phyloP scores from a whole-genome alignment of 2,113 vertebrate genomes.

The Delphinus delphis region DNA sequence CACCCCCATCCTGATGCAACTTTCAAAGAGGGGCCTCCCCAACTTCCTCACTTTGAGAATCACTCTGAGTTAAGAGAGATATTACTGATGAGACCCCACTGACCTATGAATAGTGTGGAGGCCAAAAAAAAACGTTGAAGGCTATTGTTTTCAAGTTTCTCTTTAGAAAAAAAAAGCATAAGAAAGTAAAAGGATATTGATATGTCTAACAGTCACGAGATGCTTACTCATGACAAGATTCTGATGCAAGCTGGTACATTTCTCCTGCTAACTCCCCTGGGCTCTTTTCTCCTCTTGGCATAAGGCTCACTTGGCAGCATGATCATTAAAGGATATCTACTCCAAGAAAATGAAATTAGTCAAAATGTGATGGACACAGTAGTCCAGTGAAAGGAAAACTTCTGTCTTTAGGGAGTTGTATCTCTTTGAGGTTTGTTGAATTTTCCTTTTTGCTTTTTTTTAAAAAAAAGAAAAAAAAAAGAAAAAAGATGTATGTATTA shows the following conservation, averaged over 20 bases:
- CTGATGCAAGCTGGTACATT: fast-evolving
- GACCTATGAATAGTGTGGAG: neutral
- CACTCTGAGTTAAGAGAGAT: fast-evolving
- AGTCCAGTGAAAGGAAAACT: neutral
- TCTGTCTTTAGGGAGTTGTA: neutral
- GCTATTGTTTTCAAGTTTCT: neutral
- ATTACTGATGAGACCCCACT: fast-evolving
- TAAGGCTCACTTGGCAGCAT: neutral
- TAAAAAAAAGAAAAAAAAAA: too few relatives aligned
- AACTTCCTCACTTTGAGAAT: neutral
- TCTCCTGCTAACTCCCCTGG: neutral
- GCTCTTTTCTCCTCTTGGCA: neutral
- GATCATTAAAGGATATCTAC: neutral
- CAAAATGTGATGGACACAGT: neutral
- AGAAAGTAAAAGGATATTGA: neutral
- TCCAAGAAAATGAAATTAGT: neutral
- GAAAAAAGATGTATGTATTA: too few relatives aligned
- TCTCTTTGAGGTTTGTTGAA: neutral
- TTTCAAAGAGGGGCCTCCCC: neutral
- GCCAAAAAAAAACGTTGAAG: neutral
- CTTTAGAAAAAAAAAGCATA: neutral
- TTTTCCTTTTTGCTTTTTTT: too few relatives aligned
- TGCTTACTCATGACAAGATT: neutral
- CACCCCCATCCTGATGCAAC: neutral
- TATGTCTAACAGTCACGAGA: fast-evolving